A percentile compares a stretch with the other conserved stretches of the same genome.
phyloP scores from a whole-genome alignment of 2,797 vertebrate species.

The Enteromius mattozi region DNA sequence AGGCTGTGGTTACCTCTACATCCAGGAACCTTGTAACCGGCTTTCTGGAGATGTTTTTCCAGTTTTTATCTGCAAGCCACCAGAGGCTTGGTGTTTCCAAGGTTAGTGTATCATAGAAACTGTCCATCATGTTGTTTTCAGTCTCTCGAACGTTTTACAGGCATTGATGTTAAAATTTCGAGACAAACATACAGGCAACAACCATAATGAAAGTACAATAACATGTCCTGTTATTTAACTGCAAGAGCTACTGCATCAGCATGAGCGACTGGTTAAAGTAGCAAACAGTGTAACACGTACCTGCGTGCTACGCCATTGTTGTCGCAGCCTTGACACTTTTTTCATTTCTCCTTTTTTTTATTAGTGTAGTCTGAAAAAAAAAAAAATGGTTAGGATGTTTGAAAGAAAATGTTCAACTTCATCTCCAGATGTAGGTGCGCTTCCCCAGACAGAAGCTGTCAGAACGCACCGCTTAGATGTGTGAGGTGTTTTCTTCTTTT shows the following conservation, averaged over 20 bases:
- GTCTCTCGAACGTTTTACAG: constrained; percentile 59
- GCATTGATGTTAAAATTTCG: constrained; percentile 63
- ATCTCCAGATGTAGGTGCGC: constrained; percentile 25
- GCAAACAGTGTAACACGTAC: constrained; percentile 43
- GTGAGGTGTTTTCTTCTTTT: constrained; percentile 49
- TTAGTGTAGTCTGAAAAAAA: constrained; percentile 34
- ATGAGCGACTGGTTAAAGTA: constrained; percentile 63
- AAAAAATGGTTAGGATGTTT: constrained; percentile 39
- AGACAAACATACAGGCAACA: background rate
- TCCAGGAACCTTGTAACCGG: constrained; percentile 12
- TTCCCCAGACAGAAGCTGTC: constrained; percentile 32
- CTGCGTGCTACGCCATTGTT: constrained; percentile 8
- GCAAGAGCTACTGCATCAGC: constrained; percentile 50
- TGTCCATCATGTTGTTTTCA: constrained; percentile 38
- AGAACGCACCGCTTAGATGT: constrained; percentile 38
- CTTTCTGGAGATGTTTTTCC: constrained; percentile 29
- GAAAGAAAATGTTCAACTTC: constrained; percentile 33
- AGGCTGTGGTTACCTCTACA: constrained; percentile 7
- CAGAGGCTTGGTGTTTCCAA: constrained; percentile 28
- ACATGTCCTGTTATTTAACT: constrained; percentile 71
- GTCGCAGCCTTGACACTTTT: constrained; percentile 33
- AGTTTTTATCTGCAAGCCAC: constrained; percentile 19
- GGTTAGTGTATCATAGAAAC: constrained; percentile 35
- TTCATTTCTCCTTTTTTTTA: constrained; percentile 27
- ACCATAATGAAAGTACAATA: constrained; percentile 39